Conservation (phyloP, 2,113 vertebrate genomes). For the Ctenomys sociabilis region DNA sequence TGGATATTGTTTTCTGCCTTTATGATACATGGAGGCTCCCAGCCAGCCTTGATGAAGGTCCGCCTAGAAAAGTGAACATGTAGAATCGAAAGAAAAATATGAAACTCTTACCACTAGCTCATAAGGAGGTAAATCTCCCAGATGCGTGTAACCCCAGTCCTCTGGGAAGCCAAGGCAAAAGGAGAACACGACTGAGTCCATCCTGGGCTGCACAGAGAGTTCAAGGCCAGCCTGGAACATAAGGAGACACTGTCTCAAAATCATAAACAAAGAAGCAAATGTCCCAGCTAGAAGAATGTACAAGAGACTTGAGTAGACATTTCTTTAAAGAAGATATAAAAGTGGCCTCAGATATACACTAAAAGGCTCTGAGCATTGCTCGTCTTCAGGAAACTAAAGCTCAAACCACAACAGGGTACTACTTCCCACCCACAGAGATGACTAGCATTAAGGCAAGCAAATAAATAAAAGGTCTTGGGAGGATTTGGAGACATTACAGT, state of each 20-base stretch:
- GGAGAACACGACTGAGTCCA: neutral
- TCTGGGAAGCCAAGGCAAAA: neutral
- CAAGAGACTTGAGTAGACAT: neutral
- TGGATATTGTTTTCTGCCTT: neutral
- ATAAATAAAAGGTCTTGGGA: neutral
- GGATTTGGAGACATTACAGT: neutral
- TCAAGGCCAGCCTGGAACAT: neutral
- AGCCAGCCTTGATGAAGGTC: neutral
- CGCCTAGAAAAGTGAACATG: neutral
- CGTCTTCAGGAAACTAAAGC: constrained; percentile 26
- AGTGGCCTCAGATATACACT: neutral
- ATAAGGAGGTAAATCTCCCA: neutral
- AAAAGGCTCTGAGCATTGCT: neutral
- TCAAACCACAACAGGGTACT: neutral
- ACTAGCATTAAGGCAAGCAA: constrained; percentile 30
- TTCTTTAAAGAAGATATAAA: constrained; percentile 12
- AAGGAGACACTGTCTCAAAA: neutral
- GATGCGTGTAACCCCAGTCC: neutral
- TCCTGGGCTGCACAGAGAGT: neutral
- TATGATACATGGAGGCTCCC: neutral
- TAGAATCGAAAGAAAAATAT: neutral
- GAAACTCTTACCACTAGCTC: neutral
- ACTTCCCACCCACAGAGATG: neutral
- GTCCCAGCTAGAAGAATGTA: neutral
- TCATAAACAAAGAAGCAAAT: neutral